phyloP scores from a whole-genome alignment of 2,888 invertebrate genomes.

The Hermodice carunculata region DNA sequence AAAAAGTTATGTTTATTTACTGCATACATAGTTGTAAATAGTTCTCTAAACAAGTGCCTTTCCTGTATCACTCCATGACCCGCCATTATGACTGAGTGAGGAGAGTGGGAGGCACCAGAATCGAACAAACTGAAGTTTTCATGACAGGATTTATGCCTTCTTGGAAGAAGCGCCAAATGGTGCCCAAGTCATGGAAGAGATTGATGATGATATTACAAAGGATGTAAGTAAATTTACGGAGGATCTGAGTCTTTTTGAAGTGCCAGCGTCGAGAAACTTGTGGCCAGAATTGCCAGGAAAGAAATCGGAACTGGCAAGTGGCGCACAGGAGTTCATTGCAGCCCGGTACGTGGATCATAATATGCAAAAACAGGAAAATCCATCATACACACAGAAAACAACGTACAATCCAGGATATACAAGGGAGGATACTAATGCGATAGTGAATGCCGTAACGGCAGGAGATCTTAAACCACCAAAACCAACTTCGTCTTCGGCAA shows the following conservation, averaged over 20 bases:
- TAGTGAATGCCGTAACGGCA: not conserved
- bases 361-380: too few species aligned
- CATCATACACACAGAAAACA: not conserved
- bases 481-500: not conserved
- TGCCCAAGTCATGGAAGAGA: slow-evolving; percentile 14
- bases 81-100: too few species aligned
- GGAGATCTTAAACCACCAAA: slow-evolving; percentile 10
- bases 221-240: slow-evolving; percentile 8
- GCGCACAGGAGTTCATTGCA: not conserved
- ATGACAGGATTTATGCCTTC: too few species aligned
- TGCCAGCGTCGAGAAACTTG: slow-evolving; percentile 1
- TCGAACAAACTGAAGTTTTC: too few species aligned
- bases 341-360: too few species aligned
- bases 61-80: too few species aligned
- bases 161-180: slow-evolving; percentile 7
- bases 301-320: not conserved
- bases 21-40: too few species aligned
- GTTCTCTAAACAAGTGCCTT: too few species aligned
- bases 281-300: not conserved
- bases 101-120: too few species aligned
- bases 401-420: slow-evolving; percentile 13
- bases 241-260: slow-evolving; percentile 3
- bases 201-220: slow-evolving; percentile 1
- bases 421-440: not conserved
- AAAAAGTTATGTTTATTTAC: too few species aligned